Evolutionary conservation across 2,888 invertebrate genomes (phyloP), one percentile per base, ranked within the genome.

Genomic region (Drosophila fulvimacula): DNA sequence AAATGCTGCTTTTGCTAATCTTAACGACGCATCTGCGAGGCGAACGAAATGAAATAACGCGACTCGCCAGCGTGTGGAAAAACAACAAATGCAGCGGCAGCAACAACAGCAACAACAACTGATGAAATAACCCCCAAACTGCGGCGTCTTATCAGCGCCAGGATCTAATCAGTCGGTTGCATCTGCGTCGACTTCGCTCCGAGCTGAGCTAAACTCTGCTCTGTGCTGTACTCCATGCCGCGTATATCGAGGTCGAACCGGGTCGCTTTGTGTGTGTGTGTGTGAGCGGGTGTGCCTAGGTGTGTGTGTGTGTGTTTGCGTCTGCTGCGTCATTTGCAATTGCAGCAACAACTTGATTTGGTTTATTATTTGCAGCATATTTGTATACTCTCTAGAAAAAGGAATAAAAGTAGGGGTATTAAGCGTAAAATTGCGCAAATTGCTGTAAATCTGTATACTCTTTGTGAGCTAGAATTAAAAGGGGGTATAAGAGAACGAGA

Each of bases 1-100:
- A 65, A 74, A 74, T 66, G 79, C 73, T 76, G 79, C 71, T 79
- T 73, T 71, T 63, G 73, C 64, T 74, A 87, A 87, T 87, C 87
- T 88, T 84, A 89, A 87, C 89, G 83, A 89, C 78, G 85, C 84
- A 87, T 87, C 87, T 76, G 78, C 68, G 78, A 83, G 76, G 81
- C 88, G 76, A 86, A 87, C 81, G 79, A 84, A 88, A 88, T 88
- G 79, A 82, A 86, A 88, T 86, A 88, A 88, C 78, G 84, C 84
- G 67, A 72, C 71, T 70, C 78, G 65, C 70, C 79, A 79, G 79
- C 77, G 79, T 78, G 77, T 78, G 79, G 67, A 80, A 82, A 81
- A 77, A 81, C 73, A 82, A 76, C 80, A 82, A 76, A 69, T 69
- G 73, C 76, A 75, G 61, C 76, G 75, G 61, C 68, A 81, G 60